Conservation (phyloP, 2,113 vertebrate genomes). For the Sinocyclocheilus anshuiensis region DNA sequence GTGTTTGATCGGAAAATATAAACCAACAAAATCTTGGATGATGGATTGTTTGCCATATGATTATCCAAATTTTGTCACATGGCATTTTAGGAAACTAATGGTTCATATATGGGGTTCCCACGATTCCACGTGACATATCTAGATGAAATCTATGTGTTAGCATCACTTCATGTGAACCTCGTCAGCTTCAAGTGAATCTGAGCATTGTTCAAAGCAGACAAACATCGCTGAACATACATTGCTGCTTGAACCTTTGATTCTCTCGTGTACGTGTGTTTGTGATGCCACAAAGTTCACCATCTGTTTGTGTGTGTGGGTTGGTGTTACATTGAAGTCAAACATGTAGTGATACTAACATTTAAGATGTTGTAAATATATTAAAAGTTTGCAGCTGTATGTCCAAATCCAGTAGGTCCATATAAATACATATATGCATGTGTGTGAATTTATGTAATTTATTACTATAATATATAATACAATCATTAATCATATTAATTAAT, state of each 20-base stretch:
- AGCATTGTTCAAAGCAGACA: not conserved
- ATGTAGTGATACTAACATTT: not conserved
- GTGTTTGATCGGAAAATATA: not conserved
- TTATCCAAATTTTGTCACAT: not conserved
- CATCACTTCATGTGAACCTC: not conserved
- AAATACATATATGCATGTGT: too few species aligned
- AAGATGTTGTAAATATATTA: too few species aligned
- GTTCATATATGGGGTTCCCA: too few species aligned
- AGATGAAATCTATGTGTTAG: not conserved
- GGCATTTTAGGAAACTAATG: too few species aligned
- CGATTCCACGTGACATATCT: not conserved
- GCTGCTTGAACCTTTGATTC: not conserved
- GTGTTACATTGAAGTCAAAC: not conserved
- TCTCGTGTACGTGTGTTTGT: not conserved
- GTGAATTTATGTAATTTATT: too few species aligned
- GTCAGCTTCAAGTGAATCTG: too few species aligned
- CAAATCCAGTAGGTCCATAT: too few species aligned
- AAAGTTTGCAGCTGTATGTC: too few species aligned
- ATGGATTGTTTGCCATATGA: not conserved
- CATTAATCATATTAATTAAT: too few species aligned
- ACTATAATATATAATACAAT: too few species aligned
- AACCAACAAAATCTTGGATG: not conserved
- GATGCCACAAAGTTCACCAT: constrained; percentile 18
- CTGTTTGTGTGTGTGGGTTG: too few species aligned
- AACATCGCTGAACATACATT: constrained; percentile 2